Evolutionary conservation across 2,888 invertebrate species (phyloP), one percentile per base, ranked within the genome.

Genomic region (Callosobruchus maculatus): DNA sequence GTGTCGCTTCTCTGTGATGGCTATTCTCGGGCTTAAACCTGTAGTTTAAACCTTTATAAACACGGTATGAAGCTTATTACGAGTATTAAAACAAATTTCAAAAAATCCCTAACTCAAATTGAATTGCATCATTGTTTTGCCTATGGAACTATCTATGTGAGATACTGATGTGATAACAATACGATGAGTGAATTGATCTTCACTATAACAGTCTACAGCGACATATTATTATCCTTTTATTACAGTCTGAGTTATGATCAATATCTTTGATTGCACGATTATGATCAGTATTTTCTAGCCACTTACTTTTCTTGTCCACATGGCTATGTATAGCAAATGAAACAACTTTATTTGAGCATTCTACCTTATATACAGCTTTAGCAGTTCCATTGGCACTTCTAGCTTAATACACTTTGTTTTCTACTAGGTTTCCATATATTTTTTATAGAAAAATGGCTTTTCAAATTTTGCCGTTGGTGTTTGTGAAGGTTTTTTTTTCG

Each of bases 201-300:
- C 18, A 20, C 74, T 71, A 76, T 77, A 80, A 81, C 79, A 81
- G 75, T 77, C 82, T 83, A 82, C 80, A 78, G 80, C 81, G 80
- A 82, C 80, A 78, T 75, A 75, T 80, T 85, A 85, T 86, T 86
- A 86, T 86, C 86, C 82, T 84, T 84, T 80, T 86, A 86, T 86
- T 86, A 86, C 85, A 86, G 86, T 86, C 85, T 84, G 85, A 84
- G 80, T 82, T 82, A 70, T 82, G 77, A 77, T 75, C 77, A 67
- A 67, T 26, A 66, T 31, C 74, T 78, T 78, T 78, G 76, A 77
- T 78, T 78, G 78, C 74, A 72, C 13, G 49, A 49, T 13, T 49
- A 49, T 49, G 49, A 49, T 49, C 49, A 49, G 13, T 49, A 49
- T 49, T 49, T 49, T 49, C 9, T 18, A 49, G 49, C 49, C 18